Base-by-base conservation (phyloP, 2,113 vertebrate genomes). In the Uropsilus gracilis region DNA sequence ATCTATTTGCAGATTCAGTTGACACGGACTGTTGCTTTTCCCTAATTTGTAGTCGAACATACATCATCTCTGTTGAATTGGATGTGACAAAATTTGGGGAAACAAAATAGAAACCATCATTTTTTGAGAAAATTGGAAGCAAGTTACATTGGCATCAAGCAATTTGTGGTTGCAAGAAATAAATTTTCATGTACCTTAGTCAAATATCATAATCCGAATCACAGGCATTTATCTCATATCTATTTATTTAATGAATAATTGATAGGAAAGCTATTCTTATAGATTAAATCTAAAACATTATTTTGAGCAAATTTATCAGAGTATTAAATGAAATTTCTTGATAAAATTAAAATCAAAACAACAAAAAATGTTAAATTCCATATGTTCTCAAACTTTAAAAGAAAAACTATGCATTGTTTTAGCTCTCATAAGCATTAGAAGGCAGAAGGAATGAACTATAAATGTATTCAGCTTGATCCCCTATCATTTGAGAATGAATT, bases 1-100 rank as follows among this genome's bases (percentile, higher is more conserved):
- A 95, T 93, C 71, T 85, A 91, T 91, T 93, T 94, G 81, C 90
- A 77, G 76, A 96, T 76, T 83, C 92, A 69, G 66, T 24, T 72
- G 16, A 90, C 84, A 90, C 0, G 13, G 66, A 77, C 59, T 73
- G n/a, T 18, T 91, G 72, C 66, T 46, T 90, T 34, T 71, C 16
- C 16, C 42, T 95, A 85, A 95, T 91, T 95, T 90, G 44, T 68
- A 24, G 61, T 34, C 4, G 61, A 91, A 14, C 39, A 91, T 34
- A 76, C 71, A 90, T 83, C 87, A 93, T 87, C 64, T 93, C 84
- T 82, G 16, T 34, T 50, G 55, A 63, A 95, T 37, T 76, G 48
- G 48, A 85, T 91, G 2, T 91, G 87, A 93, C 80, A 90, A 91
- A 93, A 76, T 69, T 91, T 69, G 46, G 34, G 34, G 57, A 86